Evolutionary conservation across 2,113 vertebrate species (phyloP).

Genomic region (Pseudopipra pipra): DNA sequence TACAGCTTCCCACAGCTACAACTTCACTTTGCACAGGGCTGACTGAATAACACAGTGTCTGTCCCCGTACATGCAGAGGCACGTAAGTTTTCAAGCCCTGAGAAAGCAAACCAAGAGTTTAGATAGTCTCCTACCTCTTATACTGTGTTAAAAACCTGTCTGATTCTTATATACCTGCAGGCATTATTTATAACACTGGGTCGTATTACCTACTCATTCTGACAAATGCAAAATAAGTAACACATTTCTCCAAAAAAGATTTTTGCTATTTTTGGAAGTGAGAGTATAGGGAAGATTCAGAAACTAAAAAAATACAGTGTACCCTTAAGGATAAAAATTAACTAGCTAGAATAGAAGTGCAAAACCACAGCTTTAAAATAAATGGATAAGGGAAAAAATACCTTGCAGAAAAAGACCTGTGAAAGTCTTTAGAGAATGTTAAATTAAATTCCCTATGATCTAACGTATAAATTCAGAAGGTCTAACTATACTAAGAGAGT

Average conservation of each 20-base stretch:
- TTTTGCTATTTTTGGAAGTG: not conserved
- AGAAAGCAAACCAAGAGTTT: not conserved
- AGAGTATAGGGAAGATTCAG: not conserved
- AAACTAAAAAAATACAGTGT: not conserved
- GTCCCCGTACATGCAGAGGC: not conserved
- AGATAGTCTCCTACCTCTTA: not conserved
- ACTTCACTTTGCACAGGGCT: not conserved
- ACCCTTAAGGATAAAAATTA: not conserved
- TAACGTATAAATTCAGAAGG: not conserved
- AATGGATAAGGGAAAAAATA: not conserved
- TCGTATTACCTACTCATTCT: not conserved
- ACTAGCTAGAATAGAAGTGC: not conserved
- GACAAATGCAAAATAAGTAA: not conserved
- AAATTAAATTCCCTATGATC: not conserved
- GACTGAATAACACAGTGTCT: not conserved
- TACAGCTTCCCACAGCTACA: not conserved
- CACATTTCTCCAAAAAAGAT: not conserved
- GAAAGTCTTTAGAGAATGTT: not conserved
- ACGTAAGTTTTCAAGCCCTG: not conserved
- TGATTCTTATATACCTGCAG: not conserved
- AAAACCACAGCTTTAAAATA: constrained; percentile 1
- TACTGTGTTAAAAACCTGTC: not conserved
- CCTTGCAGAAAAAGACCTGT: not conserved
- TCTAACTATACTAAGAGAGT: not conserved
- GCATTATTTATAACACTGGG: fast-evolving